Base-by-base conservation (phyloP, 2,888 invertebrate genomes). In the Pharmacophagus antenor region DNA sequence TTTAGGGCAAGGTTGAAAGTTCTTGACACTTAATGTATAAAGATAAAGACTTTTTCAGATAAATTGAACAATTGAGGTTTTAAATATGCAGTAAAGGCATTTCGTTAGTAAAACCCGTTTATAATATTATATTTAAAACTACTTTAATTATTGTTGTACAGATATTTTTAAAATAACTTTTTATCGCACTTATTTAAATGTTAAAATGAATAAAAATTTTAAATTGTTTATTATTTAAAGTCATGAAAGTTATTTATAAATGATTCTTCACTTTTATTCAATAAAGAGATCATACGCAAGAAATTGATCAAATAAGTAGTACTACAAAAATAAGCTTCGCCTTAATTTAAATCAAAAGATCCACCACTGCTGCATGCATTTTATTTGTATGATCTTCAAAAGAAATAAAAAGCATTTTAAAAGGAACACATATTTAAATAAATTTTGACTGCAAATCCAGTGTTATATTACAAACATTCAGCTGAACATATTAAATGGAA, bases 1-100 rank as follows among this genome's bases (percentile, higher is more conserved):
- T 52, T 55, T 47, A 46, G 47, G 18, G 22, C 23, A 52, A 52
- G 20, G 48, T 49, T 41, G 58, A 58, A 47, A 52, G 31, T 37
- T 37, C 22, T 47, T 31, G 2, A 2, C 20, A 37, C 5, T 5
- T n/a, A n/a, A n/a, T n/a, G n/a, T n/a, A n/a, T n/a, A n/a, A n/a
- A n/a, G n/a, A 37, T 37, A n/a, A n/a, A 37, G 4, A 37, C 10
- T n/a, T 5, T n/a, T 2, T 31, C 10, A 31, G 12, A 31, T 31
- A 31, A 12, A 15, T 15, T 10, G 10, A 15, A 2, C 31, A 31
- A 31, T 31, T 31, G 10, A 2, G n/a, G 15, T 10, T 31, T 31
- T 31, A 10, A 31, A 31, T 31, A 10, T 31, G 10, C 31, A 10
- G 12, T n/a, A n/a, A n/a, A n/a, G n/a, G n/a, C n/a, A n/a, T n/a